Conservation (phyloP, 1,140 invertebrate species). For the Saccostrea echinata region DNA sequence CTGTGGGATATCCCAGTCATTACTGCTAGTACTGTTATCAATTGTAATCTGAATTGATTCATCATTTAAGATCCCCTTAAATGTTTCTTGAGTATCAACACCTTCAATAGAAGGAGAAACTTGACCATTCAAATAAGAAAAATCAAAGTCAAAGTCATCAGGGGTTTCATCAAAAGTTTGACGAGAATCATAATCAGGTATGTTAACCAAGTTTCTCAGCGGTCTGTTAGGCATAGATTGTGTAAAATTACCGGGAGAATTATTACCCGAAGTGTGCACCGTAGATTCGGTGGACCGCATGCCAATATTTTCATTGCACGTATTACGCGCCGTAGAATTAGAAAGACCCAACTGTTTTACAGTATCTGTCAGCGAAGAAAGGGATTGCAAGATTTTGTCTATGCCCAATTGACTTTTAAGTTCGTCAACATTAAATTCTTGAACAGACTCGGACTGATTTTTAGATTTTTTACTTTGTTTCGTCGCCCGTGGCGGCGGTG, state of each 20-base stretch:
- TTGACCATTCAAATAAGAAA: background rate
- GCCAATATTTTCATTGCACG: too few relatives aligned
- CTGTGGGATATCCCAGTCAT: slow-evolving; percentile 7
- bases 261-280: slow-evolving; percentile 12
- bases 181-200: background rate
- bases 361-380: too few relatives aligned
- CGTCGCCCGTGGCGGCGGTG: too few relatives aligned
- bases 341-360: too few relatives aligned
- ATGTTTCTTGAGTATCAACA: background rate
- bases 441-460: too few relatives aligned
- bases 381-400: too few relatives aligned
- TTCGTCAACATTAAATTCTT: too few relatives aligned
- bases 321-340: too few relatives aligned
- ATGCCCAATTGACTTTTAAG: too few relatives aligned
- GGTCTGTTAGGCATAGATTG: background rate
- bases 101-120: background rate
- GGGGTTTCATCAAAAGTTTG: background rate
- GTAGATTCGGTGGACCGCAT: too few relatives aligned
- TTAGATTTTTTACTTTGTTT: too few relatives aligned
- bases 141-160: too few relatives aligned
- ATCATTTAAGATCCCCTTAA: background rate
- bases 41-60: background rate
- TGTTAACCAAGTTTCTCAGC: background rate
- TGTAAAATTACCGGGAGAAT: background rate
- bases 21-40: background rate